Evolutionary conservation across 2,113 vertebrate species (phyloP).

Genomic region (Leucopternis melanops): DNA sequence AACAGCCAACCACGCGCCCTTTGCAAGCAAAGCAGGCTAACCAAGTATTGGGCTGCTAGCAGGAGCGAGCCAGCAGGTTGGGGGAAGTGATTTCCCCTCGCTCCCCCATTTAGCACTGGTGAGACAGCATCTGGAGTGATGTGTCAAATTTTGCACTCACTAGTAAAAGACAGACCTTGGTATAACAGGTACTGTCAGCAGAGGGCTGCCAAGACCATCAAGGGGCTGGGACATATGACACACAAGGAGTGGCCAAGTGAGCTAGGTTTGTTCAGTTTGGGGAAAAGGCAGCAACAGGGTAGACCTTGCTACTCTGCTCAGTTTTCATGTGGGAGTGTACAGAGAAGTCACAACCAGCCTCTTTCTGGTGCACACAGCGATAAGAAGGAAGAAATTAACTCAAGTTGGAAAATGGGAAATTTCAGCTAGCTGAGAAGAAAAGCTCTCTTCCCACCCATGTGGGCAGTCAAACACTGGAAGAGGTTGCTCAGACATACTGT

Average conservation of each 20-base stretch:
- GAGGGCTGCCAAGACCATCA: background rate
- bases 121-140: background rate
- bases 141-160: background rate
- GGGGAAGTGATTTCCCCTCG: background rate
- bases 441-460: background rate
- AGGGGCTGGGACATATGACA: background rate
- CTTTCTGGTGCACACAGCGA: background rate
- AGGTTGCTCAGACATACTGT: background rate
- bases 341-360: background rate
- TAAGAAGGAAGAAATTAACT: background rate
- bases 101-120: background rate
- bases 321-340: background rate
- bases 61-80: background rate
- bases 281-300: background rate
- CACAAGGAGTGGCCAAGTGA: background rate
- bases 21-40: background rate
- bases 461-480: background rate
- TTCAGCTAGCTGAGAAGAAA: background rate
- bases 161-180: background rate
- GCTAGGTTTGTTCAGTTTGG: background rate
- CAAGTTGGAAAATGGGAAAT: background rate
- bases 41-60: fast-evolving
- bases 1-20: background rate
- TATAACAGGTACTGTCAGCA: background rate
- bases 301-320: background rate